These are phyloP conservation scores for Hexactinellida sp. DNA, from an alignment of 37 sponge, comb jelly and placozoan species.

Conservation along the genomic window DNA sequence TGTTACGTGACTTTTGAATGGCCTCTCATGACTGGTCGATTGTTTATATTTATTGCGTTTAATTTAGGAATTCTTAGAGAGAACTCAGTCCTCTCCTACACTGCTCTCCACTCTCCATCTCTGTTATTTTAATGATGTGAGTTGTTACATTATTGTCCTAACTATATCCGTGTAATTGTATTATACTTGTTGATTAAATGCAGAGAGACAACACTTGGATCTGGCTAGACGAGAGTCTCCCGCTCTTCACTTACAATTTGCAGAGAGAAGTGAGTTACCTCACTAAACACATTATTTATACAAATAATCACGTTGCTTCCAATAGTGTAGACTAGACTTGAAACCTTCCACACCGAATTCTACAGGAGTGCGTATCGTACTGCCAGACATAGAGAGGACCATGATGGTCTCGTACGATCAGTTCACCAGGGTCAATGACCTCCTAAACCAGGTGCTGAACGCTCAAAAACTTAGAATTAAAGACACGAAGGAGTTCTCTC, in stretches of 20 bases:
- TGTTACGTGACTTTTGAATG: too few species aligned
- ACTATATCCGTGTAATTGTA: too few species aligned
- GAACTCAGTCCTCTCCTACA: not conserved
- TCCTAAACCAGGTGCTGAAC: constrained; percentile 46
- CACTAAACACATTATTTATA: not conserved
- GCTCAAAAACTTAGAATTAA: constrained; percentile 29
- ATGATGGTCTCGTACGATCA: constrained; percentile 74
- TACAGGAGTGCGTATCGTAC: constrained; percentile 51
- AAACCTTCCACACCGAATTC: constrained; percentile 49
- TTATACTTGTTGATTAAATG: too few species aligned
- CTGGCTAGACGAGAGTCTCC: constrained; percentile 62
- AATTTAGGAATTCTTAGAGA: constrained; percentile 9
- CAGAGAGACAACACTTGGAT: constrained; percentile 32
- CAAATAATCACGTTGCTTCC: not conserved
- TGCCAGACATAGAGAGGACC: constrained; percentile 57
- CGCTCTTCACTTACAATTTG: constrained; percentile 39
- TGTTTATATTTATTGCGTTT: not conserved
- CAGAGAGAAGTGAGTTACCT: constrained; percentile 43
- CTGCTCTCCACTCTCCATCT: not conserved
- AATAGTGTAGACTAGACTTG: constrained; percentile 64
- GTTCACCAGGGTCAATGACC: constrained; percentile 57
- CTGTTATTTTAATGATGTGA: constrained; percentile 13
- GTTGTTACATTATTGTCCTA: not conserved
- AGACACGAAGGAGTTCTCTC: constrained; percentile 39
- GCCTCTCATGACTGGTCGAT: too few species aligned